Evolutionary conservation across 2,797 vertebrate species (phyloP).

Genomic region (Sebastes reedi): DNA sequence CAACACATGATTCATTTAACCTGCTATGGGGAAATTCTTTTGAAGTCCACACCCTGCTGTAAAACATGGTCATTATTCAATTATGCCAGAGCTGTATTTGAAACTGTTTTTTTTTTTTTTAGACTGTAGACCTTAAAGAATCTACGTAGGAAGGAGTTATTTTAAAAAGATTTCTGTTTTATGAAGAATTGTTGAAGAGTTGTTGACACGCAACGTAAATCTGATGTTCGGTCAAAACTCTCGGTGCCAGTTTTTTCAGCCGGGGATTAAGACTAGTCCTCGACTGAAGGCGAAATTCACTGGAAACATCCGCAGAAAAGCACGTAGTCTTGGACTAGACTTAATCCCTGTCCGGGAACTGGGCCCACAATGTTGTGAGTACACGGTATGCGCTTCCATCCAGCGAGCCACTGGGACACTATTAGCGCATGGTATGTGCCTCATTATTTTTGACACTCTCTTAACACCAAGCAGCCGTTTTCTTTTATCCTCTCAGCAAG

Average conservation of each 20-base stretch:
- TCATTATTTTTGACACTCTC: constrained; percentile 72
- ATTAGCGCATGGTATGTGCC: constrained; percentile 41
- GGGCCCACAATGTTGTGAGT: constrained; percentile 28
- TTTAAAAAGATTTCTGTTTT: not conserved
- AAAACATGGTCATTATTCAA: constrained; percentile 73
- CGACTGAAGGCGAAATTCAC: not conserved
- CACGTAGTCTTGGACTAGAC: constrained; percentile 1
- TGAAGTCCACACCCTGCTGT: constrained; percentile 70
- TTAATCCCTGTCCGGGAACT: constrained; percentile 32
- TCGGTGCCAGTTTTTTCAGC: not conserved
- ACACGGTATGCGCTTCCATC: constrained; percentile 29
- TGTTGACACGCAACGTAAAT: not conserved
- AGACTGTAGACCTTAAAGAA: constrained; percentile 26
- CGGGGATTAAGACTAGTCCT: not conserved
- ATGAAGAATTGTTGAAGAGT: not conserved
- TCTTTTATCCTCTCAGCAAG: constrained; percentile 63
- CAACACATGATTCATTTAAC: constrained; percentile 72
- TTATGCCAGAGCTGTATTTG: constrained; percentile 55
- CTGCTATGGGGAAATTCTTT: constrained; percentile 59
- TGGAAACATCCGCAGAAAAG: constrained; percentile 10
- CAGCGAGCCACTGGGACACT: constrained; percentile 46
- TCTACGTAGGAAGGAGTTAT: not conserved
- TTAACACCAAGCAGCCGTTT: constrained; percentile 69
- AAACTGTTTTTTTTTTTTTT: constrained; percentile 13
- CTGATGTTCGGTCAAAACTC: not conserved